A percentile compares a stretch with the other conserved stretches of the same genome.
These are phyloP conservation scores for Hylomyscus alleni DNA, from an alignment of 2,797 vertebrate genomes.

Conservation along the genomic window DNA sequence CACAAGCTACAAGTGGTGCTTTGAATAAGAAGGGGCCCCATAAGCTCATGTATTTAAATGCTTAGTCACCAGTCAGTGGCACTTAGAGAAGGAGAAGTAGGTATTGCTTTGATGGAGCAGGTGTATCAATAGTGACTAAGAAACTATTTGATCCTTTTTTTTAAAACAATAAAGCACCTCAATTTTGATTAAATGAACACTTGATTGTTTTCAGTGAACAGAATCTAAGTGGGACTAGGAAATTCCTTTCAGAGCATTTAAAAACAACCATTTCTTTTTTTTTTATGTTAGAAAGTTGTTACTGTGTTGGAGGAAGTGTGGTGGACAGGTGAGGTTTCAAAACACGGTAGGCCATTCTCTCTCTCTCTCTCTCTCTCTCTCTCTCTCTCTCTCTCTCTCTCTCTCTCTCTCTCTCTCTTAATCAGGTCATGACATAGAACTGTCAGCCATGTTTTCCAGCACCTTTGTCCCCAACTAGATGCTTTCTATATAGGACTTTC, in stretches of 20 bases:
- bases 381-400: not conserved
- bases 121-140: not conserved
- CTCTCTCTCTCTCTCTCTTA: no score
- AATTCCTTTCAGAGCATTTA: conserved; percentile 62
- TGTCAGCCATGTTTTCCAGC: not conserved
- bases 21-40: not conserved
- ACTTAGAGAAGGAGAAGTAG: not conserved
- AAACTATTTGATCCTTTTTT: not conserved
- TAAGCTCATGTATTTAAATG: not conserved
- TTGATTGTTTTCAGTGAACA: conserved; percentile 47
- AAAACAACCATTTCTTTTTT: conserved; percentile 67
- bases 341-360: not conserved
- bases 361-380: not conserved
- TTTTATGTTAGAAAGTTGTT: conserved; percentile 40
- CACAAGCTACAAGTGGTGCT: not conserved
- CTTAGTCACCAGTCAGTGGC: not conserved
- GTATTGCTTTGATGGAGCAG: no score
- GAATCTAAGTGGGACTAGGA: conserved; percentile 43
- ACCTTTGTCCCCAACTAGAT: not conserved
- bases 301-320: not conserved
- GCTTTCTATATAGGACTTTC: not conserved
- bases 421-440: not conserved
- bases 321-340: not conserved
- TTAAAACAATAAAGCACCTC: not conserved
- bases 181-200: conserved; percentile 41